These are phyloP conservation scores for Tenthredo distinguenda DNA, from an alignment of 2,888 invertebrate species.

Conservation along the genomic window DNA sequence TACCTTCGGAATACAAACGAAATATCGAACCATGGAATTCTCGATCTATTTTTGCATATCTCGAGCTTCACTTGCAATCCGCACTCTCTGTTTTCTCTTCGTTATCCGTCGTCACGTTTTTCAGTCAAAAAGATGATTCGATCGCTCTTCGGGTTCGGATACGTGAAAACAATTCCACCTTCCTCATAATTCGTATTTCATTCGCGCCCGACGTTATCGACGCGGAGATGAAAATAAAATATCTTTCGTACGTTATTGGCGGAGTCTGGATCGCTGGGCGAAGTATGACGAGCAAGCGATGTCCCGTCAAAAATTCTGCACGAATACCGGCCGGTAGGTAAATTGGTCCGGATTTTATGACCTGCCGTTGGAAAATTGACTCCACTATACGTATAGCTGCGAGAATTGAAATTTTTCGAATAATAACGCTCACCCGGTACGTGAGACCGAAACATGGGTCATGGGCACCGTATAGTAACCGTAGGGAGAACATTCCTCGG, in stretches of 20 bases:
- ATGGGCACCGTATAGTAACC: conserved; percentile 19
- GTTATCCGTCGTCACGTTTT: background rate
- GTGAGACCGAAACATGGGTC: conserved; percentile 18
- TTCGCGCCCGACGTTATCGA: conserved; percentile 21
- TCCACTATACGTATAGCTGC: background rate
- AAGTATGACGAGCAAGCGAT: background rate
- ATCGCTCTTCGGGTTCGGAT: background rate
- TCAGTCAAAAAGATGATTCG: background rate
- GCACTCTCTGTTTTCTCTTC: background rate
- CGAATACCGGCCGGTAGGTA: background rate
- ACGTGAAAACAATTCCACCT: background rate
- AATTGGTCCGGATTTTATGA: background rate
- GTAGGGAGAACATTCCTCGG: conserved; percentile 29
- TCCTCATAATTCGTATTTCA: background rate
- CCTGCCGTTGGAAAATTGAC: conserved; percentile 34
- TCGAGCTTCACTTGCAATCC: background rate
- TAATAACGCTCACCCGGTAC: conserved; percentile 33
- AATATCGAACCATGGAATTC: conserved; percentile 17
- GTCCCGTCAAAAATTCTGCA: background rate
- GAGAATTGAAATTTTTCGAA: background rate
- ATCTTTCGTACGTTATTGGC: background rate
- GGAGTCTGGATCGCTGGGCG: conserved; percentile 11
- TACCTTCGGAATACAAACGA: conserved; percentile 64
- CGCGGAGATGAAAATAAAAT: background rate
- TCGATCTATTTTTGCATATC: background rate